A percentile compares a stretch with the other conserved stretches of the same genome.
phyloP scores from a whole-genome alignment of 2,113 vertebrate species.

The Vireo altiloquus region DNA sequence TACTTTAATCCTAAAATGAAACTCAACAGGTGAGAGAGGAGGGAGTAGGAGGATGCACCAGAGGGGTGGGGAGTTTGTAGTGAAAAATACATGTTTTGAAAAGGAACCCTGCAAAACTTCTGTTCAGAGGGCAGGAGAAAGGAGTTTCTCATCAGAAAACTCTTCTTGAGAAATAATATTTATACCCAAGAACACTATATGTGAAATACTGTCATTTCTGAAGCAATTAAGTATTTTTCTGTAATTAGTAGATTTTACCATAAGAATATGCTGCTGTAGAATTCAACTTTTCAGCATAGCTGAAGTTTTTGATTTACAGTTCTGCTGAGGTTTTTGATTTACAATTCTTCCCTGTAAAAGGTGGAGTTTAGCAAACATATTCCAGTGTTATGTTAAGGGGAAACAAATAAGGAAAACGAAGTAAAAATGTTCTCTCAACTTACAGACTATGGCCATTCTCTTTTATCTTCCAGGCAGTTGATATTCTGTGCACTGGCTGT shows the following conservation, averaged over 20 bases:
- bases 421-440: background rate
- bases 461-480: slow-evolving; percentile 81
- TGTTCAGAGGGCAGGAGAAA: background rate
- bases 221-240: background rate
- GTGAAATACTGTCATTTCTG: background rate
- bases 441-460: background rate
- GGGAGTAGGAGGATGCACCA: background rate
- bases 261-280: background rate
- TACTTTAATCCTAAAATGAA: slow-evolving; percentile 99
- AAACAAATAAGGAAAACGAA: background rate
- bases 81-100: background rate
- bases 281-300: background rate
- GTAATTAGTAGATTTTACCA: background rate
- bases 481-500: slow-evolving; percentile 90
- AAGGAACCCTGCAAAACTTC: background rate
- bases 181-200: background rate
- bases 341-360: background rate
- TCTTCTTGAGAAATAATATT: background rate
- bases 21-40: slow-evolving; percentile 86
- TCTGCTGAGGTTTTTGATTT: background rate
- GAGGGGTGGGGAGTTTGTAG: background rate
- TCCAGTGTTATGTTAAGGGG: background rate
- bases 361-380: background rate
- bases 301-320: background rate
- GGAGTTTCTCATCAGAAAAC: background rate